A percentile compares a stretch with the other conserved stretches of the same genome.
phyloP scores from a whole-genome alignment of 2,113 vertebrate species.

The Aythya baeri region DNA sequence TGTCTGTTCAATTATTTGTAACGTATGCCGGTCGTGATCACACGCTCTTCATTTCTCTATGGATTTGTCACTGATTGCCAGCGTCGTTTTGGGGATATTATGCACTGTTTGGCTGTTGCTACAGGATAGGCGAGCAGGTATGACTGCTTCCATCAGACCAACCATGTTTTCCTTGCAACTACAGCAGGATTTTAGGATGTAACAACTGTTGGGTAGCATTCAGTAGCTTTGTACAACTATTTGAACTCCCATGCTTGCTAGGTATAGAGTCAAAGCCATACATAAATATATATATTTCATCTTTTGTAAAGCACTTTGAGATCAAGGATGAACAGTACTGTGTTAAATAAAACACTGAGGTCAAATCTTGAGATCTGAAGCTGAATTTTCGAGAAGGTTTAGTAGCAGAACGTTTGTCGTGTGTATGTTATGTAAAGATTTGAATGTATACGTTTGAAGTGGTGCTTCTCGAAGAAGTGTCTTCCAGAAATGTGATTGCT shows the following conservation, averaged over 20 bases:
- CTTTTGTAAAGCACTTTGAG: constrained; percentile 71
- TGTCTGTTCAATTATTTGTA: not conserved
- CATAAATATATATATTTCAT: not conserved
- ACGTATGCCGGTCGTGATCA: not conserved
- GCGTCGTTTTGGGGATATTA: not conserved
- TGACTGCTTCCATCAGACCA: rapidly evolving
- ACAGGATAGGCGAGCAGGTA: rapidly evolving
- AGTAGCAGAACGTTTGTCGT: not conserved
- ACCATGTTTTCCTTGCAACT: not conserved
- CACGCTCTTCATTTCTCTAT: not conserved
- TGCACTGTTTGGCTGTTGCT: not conserved
- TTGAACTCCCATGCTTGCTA: not conserved
- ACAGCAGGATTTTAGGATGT: not conserved
- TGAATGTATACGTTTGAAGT: not conserved
- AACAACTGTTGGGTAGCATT: not conserved
- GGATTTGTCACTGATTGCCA: not conserved
- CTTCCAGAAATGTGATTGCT: not conserved
- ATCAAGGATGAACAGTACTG: not conserved
- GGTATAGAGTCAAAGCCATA: not conserved
- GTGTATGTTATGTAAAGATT: not conserved
- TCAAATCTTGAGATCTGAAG: not conserved
- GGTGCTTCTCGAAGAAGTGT: not conserved
- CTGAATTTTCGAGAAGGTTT: not conserved
- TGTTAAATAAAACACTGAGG: not conserved
- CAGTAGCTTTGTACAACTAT: not conserved